phyloP scores from a whole-genome alignment of 2,797 vertebrate species.

The Epinephelus awoara region DNA sequence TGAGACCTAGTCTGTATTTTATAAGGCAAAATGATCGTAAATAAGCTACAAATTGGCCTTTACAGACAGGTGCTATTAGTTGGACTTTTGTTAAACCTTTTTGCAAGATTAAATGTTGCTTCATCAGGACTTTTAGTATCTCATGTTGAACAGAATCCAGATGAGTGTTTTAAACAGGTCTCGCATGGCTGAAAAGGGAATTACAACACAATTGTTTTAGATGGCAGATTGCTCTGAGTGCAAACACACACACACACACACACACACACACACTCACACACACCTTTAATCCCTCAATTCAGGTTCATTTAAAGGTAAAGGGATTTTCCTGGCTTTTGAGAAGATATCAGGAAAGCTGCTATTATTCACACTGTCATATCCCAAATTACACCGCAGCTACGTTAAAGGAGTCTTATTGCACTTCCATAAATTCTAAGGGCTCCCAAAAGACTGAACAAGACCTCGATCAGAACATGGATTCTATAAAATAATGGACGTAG shows the following conservation, averaged over 20 bases:
- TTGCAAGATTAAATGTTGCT: neutral
- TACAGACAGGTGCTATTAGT: neutral
- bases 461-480: no score
- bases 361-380: neutral
- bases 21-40: neutral
- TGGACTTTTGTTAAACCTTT: slow-evolving; percentile 3
- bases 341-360: neutral
- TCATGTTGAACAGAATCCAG: neutral
- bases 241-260: no score
- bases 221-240: neutral
- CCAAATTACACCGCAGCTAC: no score
- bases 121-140: neutral
- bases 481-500: no score
- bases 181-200: neutral
- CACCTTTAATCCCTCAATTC: neutral
- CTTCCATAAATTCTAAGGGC: neutral
- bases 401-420: neutral
- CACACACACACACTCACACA: no score
- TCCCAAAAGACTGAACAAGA: neutral
- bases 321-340: neutral
- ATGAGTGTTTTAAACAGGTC: neutral
- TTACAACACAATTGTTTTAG: neutral
- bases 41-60: slow-evolving; percentile 5
- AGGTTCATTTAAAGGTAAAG: neutral
- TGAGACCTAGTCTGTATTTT: neutral